Percentiles rank a stretch among this genome's conserved stretches.
Conservation (phyloP, 2,888 invertebrate genomes). For the Pinctada fucata region DNA sequence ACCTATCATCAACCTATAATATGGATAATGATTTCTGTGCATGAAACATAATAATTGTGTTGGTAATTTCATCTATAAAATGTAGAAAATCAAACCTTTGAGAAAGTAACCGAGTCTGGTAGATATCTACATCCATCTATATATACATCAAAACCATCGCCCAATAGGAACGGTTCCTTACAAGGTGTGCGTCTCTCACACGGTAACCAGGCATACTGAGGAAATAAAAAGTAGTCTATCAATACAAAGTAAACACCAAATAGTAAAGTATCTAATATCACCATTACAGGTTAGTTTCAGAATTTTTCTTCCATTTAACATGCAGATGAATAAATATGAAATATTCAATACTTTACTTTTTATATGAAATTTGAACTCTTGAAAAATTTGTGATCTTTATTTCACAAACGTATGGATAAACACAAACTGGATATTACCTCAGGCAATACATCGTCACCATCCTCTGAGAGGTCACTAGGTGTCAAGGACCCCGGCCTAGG, state of each 20-base stretch:
- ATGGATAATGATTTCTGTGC: too few relatives aligned
- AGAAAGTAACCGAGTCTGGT: slow-evolving; percentile 73
- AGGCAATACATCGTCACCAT: slow-evolving; percentile 68
- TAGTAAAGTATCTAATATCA: neutral
- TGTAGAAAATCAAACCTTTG: slow-evolving; percentile 59
- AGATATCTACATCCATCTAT: slow-evolving; percentile 72
- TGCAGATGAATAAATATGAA: neutral
- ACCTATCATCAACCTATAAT: too few relatives aligned
- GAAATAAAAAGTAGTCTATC: slow-evolving; percentile 16
- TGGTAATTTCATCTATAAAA: too few relatives aligned
- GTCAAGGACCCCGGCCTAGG: slow-evolving; percentile 74
- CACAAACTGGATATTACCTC: slow-evolving; percentile 50
- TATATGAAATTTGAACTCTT: too few relatives aligned
- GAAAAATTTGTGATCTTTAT: too few relatives aligned
- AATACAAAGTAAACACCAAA: neutral
- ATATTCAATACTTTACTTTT: too few relatives aligned
- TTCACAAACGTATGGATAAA: too few relatives aligned
- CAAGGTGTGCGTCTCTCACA: slow-evolving; percentile 63
- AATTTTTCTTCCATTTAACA: neutral
- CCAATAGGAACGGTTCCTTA: slow-evolving; percentile 67
- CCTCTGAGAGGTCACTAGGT: slow-evolving; percentile 72
- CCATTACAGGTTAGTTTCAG: neutral
- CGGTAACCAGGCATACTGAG: slow-evolving; percentile 71
- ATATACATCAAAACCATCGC: slow-evolving; percentile 75
- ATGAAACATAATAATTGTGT: too few relatives aligned